Evolutionary conservation across 2,888 invertebrate species (phyloP).

Genomic region (Julus scandinavius): DNA sequence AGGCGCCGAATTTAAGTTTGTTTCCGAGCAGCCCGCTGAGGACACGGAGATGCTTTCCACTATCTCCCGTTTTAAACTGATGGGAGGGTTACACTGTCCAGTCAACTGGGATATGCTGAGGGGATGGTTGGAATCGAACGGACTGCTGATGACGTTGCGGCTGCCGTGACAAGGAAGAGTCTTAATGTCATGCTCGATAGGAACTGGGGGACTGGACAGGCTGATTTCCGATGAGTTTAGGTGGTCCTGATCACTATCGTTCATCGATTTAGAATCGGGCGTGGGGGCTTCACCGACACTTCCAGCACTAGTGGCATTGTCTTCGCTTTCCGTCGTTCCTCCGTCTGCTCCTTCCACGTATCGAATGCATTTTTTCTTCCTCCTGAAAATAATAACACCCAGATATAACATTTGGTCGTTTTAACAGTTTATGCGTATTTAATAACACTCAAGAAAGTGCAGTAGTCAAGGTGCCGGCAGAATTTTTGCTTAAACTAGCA

Average conservation of each 20-base stretch:
- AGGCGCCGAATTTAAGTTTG: slow-evolving; percentile 51
- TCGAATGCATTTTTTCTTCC: slow-evolving; percentile 97
- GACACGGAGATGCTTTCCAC: slow-evolving; percentile 37
- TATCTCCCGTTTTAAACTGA: slow-evolving; percentile 55
- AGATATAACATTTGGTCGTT: not conserved
- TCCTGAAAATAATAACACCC: slow-evolving; percentile 73
- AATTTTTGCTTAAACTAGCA: too few relatives aligned
- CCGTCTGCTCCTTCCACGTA: slow-evolving; percentile 79
- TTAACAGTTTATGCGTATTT: not conserved
- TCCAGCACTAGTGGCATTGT: slow-evolving; percentile 78
- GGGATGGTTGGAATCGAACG: slow-evolving; percentile 89
- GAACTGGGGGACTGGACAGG: slow-evolving; percentile 62
- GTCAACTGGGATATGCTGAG: slow-evolving; percentile 90
- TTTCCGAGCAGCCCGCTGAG: slow-evolving; percentile 35
- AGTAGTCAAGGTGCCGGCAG: not conserved
- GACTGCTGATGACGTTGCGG: slow-evolving; percentile 74
- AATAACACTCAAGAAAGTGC: not conserved
- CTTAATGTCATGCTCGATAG: slow-evolving; percentile 66
- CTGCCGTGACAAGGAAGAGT: slow-evolving; percentile 77
- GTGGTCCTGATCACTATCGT: slow-evolving; percentile 68
- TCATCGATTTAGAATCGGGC: slow-evolving; percentile 70
- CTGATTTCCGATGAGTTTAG: slow-evolving; percentile 62
- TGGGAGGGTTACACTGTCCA: slow-evolving; percentile 56
- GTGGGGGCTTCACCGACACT: slow-evolving; percentile 73
- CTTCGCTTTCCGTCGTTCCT: slow-evolving; percentile 75